These are phyloP conservation scores for Verasper variegatus DNA, from an alignment of 2,113 vertebrate species.

Conservation along the genomic window DNA sequence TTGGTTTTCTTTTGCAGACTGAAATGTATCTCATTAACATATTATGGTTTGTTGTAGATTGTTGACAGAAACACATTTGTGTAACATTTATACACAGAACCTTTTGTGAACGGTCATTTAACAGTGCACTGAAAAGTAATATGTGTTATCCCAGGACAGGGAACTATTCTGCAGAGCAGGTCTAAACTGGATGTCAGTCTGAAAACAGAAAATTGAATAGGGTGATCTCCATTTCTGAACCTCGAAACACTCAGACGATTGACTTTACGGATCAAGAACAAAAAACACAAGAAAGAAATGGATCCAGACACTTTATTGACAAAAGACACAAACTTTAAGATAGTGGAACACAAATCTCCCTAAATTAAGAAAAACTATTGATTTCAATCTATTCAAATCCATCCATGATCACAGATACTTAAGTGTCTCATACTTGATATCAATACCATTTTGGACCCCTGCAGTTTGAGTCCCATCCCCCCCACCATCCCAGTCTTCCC, in stretches of 20 bases:
- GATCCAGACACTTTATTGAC: slow-evolving; percentile 67
- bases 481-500: too few relatives aligned
- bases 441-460: too few relatives aligned
- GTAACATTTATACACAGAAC: background rate
- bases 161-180: too few relatives aligned
- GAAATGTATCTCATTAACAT: background rate
- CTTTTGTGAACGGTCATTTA: background rate
- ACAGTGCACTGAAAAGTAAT: background rate
- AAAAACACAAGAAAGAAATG: background rate
- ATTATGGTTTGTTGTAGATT: background rate
- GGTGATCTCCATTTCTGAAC: background rate
- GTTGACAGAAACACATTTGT: background rate
- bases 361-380: background rate
- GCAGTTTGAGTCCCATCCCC: too few relatives aligned
- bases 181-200: too few relatives aligned
- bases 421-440: too few relatives aligned
- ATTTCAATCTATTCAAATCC: background rate
- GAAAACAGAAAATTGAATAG: background rate
- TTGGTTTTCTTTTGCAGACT: slow-evolving; percentile 60
- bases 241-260: background rate
- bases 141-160: too few relatives aligned
- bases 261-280: background rate
- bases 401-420: too few relatives aligned
- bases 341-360: background rate
- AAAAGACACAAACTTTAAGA: slow-evolving; percentile 10